Evolutionary conservation across 2,888 invertebrate species (phyloP), one percentile per base, ranked within the genome.

Genomic region (Drosophila maculinotata): DNA sequence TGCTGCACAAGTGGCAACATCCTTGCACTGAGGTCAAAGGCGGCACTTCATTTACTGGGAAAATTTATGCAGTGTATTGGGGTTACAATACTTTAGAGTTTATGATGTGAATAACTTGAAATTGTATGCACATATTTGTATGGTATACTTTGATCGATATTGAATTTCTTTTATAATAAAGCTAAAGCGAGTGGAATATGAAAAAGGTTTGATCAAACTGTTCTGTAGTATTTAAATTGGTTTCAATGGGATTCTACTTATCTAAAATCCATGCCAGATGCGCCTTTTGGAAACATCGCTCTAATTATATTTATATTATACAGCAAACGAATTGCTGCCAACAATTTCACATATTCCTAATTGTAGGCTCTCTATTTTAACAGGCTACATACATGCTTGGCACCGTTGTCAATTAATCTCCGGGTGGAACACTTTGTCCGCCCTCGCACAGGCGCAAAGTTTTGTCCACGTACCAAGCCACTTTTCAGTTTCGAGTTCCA

Each of bases 1-100:
- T 35, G 31, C 35, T 25, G 15, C 48, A 58, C 67, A 79, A 85
- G 81, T 85, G 75, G 57, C 41, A 53, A 77, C 77, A 77, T 81
- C 81, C 81, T 76, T 62, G 44, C 35, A 17, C 31, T 35, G 20
- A 57, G 64, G 47, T 63, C 42, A 64, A 70, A 65, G 62, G 58
- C 56, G 47, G 52, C 35, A 67, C 30, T 47, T 69, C 59, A 70
- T 51, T 47, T 17, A 25, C 10, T 10, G 7, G 12, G 2, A 12
- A 14, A 12, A 8, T n/a, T 10, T 12, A 30, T 36, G 28, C 33
- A 30, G 36, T 26, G 25, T 3, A 14, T 23, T 23, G 5, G 20
- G 17, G 4, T 14, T 15, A 3, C 0, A 49, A 23, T 10, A n/a
- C 3, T 1, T n/a, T n/a, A 8, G 12, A 12, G 20, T 9, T 39